Conservation (phyloP, 2,113 vertebrate species). For the Oryzias curvinotus region DNA sequence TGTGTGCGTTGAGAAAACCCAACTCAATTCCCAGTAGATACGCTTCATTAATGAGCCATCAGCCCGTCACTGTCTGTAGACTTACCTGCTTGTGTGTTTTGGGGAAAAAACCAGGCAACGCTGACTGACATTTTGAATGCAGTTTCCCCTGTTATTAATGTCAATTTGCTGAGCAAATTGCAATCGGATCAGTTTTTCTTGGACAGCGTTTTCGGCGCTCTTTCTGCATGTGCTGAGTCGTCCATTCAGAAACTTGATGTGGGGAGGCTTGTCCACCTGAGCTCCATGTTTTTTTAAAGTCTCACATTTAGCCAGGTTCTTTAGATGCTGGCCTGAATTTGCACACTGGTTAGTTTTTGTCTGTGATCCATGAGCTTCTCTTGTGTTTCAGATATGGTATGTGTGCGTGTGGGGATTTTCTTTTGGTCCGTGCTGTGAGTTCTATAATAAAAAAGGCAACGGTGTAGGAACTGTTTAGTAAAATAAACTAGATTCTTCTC, state of each 20-base stretch:
- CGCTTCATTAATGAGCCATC: conserved; percentile 74
- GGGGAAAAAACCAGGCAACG: conserved; percentile 62
- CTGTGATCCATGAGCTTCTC: conserved; percentile 32
- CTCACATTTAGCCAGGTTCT: conserved; percentile 51
- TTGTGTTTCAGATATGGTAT: neutral
- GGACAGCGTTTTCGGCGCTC: conserved; percentile 61
- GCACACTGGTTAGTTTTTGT: conserved; percentile 61
- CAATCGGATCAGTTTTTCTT: conserved; percentile 80
- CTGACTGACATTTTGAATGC: conserved; percentile 78
- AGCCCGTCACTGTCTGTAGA: conserved; percentile 75
- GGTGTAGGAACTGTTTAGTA: conserved; percentile 5
- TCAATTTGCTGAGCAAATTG: conserved; percentile 80
- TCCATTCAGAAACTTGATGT: conserved; percentile 70
- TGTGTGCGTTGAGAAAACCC: conserved; percentile 50
- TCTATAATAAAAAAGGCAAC: conserved; percentile 20
- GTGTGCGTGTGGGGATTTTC: conserved; percentile 1
- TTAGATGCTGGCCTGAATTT: conserved; percentile 31
- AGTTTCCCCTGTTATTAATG: conserved; percentile 77
- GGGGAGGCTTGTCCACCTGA: conserved; percentile 71
- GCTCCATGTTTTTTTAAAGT: conserved; percentile 66
- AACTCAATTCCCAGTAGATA: conserved; percentile 73
- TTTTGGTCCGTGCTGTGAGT: conserved; percentile 41
- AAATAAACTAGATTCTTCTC: conserved; percentile 1
- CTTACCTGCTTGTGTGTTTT: conserved; percentile 78
- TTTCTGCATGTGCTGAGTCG: conserved; percentile 71